These are phyloP conservation scores for Dasypogon diadema DNA, from an alignment of 2,888 invertebrate genomes.

Conservation along the genomic window DNA sequence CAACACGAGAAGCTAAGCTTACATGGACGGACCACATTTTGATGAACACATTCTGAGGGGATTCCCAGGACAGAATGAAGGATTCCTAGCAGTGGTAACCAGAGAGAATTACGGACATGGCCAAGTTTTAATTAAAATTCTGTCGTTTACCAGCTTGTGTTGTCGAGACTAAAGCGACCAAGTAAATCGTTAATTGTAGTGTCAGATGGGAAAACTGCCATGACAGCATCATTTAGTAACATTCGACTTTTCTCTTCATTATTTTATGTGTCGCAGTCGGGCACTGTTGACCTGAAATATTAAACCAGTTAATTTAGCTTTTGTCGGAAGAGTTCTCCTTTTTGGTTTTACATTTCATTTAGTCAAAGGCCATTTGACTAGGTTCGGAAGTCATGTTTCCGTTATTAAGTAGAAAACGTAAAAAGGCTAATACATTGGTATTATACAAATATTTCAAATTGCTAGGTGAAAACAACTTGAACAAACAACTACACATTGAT, in stretches of 20 bases:
- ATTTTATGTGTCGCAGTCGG: slow-evolving; percentile 11
- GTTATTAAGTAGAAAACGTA: too few relatives aligned
- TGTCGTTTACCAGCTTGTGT: slow-evolving; percentile 10
- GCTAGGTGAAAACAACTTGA: too few relatives aligned
- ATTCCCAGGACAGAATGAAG: slow-evolving; percentile 66
- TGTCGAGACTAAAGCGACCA: not conserved
- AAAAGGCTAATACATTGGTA: too few relatives aligned
- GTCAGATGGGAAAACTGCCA: slow-evolving; percentile 57
- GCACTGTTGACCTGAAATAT: slow-evolving; percentile 10
- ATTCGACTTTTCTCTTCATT: slow-evolving; percentile 45
- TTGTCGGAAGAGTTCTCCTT: too few relatives aligned
- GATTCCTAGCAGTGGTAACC: slow-evolving; percentile 61
- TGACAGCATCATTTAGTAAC: slow-evolving; percentile 59
- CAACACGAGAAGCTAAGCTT: slow-evolving; percentile 81
- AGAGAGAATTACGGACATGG: not conserved
- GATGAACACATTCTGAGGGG: slow-evolving; percentile 68
- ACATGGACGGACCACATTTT: slow-evolving; percentile 74
- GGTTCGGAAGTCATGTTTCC: too few relatives aligned
- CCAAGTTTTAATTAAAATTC: slow-evolving; percentile 8
- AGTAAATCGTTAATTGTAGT: slow-evolving; percentile 36
- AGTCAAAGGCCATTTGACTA: too few relatives aligned
- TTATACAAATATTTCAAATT: too few relatives aligned
- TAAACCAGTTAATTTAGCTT: too few relatives aligned
- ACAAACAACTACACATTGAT: too few relatives aligned
- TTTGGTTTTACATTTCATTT: too few relatives aligned